These are phyloP conservation scores for Allobates femoralis DNA, from an alignment of 2,797 vertebrate genomes.

Conservation along the genomic window DNA sequence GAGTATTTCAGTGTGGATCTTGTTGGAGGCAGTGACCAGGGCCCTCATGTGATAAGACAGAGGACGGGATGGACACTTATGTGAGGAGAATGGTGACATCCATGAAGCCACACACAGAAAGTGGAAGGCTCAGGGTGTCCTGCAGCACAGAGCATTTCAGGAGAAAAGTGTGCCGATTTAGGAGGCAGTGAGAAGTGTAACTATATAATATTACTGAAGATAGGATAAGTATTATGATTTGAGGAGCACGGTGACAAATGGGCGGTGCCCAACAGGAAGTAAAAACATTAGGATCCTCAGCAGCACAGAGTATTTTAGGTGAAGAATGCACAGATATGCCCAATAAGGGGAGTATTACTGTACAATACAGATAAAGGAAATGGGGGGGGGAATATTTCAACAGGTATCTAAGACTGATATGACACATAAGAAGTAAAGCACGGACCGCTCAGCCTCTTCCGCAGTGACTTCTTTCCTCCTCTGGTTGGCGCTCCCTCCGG, in stretches of 20 bases:
- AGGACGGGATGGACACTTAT: too few species aligned
- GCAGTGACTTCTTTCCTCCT: constrained; percentile 85
- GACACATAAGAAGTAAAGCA: neutral
- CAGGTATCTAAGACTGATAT: neutral
- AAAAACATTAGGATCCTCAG: neutral
- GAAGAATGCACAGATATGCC: neutral
- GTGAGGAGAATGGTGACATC: too few species aligned
- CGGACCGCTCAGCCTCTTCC: constrained; percentile 93
- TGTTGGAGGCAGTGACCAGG: neutral
- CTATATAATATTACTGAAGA: neutral
- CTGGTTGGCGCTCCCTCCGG: constrained; percentile 30
- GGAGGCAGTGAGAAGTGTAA: neutral
- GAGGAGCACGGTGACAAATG: neutral
- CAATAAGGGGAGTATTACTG: neutral
- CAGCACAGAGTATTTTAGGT: neutral
- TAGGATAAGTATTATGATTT: neutral
- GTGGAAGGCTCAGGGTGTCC: too few species aligned
- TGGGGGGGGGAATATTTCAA: neutral
- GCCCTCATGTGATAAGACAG: neutral
- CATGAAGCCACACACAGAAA: neutral
- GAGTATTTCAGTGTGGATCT: too few species aligned
- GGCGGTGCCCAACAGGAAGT: neutral
- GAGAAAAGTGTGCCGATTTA: neutral
- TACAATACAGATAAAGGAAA: neutral
- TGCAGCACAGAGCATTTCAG: constrained; percentile 1